Conservation (phyloP, 2,888 invertebrate species). For the Lysandra bellargus region DNA sequence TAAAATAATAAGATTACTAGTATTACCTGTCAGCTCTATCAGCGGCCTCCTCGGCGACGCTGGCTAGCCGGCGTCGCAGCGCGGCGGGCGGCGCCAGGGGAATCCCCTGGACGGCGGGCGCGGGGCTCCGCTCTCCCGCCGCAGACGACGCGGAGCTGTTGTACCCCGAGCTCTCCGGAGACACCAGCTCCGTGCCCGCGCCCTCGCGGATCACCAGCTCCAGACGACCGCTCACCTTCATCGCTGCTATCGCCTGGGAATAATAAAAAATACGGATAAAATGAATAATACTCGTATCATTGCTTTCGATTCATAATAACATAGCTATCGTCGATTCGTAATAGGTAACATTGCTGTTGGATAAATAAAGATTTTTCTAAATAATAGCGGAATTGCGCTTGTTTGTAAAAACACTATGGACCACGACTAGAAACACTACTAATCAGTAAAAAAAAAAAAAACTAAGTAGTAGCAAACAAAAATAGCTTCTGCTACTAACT, state of each 20-base stretch:
- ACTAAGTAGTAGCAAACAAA: neutral
- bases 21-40: slow-evolving; percentile 80
- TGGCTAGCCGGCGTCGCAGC: slow-evolving; percentile 84
- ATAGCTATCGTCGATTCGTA: too few relatives aligned
- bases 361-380: too few relatives aligned
- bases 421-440: too few relatives aligned
- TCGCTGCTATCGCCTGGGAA: slow-evolving; percentile 86
- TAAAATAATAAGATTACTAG: too few relatives aligned
- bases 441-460: neutral
- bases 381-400: neutral
- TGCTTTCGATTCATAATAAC: too few relatives aligned
- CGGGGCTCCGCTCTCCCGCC: slow-evolving; percentile 85
- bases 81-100: slow-evolving; percentile 80
- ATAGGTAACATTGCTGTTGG: neutral
- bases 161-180: slow-evolving; percentile 91
- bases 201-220: slow-evolving; percentile 89
- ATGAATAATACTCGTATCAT: too few relatives aligned
- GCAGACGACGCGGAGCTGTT: slow-evolving; percentile 92
- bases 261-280: neutral
- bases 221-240: slow-evolving; percentile 88
- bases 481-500: neutral
- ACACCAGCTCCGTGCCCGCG: slow-evolving; percentile 88
- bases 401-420: neutral
- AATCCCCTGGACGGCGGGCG: slow-evolving; percentile 66
- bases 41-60: slow-evolving; percentile 86